Evolutionary conservation across 2,888 invertebrate genomes (phyloP), one percentile per base, ranked within the genome.

Genomic region (Epistrophe eligans): DNA sequence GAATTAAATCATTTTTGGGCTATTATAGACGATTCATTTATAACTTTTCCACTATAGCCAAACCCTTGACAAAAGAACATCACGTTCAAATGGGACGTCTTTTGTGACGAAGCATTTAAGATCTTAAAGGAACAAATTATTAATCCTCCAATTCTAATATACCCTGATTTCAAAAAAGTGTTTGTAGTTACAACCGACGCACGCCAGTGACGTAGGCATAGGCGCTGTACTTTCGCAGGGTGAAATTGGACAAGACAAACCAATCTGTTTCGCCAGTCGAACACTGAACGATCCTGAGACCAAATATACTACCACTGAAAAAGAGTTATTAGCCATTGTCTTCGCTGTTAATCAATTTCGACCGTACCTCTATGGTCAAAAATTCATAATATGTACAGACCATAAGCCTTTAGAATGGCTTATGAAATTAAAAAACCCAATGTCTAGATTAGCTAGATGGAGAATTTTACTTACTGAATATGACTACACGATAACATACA

Each of bases 41-140:
- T 45, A 73, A 73, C 8, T 60, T 60, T 55, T 58, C 60, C n/a
- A 45, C 48, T n/a, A 38, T 48, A 38, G 19, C 45, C 15, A 45
- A 48, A 7, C 60, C 73, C 17, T 19, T 73, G 17, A 58, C 58
- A 24, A 73, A 73, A 73, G 48, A 38, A 73, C 48, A 45, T 55
- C 13, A 28, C 60, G 13, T 73, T 62, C 40, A 62, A 45, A 48
- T 73, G 60, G 73, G 58, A 73, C 35, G 73, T 60, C 4, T 73
- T 60, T 40, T 45, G 24, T n/a, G 73, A 73, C 8, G 60, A 73
- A 62, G 43, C 43, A n/a, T 73, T 73, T 10, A 11, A 45, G 15
- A 60, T 60, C 11, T 13, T 60, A n/a, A 45, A 45, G 2, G 43
- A 45, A 45, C 5, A 45, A 45, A 7, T 45, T 15, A 45, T 45